phyloP scores from a whole-genome alignment of 2,113 vertebrate species.

The Nesoenas mayeri region DNA sequence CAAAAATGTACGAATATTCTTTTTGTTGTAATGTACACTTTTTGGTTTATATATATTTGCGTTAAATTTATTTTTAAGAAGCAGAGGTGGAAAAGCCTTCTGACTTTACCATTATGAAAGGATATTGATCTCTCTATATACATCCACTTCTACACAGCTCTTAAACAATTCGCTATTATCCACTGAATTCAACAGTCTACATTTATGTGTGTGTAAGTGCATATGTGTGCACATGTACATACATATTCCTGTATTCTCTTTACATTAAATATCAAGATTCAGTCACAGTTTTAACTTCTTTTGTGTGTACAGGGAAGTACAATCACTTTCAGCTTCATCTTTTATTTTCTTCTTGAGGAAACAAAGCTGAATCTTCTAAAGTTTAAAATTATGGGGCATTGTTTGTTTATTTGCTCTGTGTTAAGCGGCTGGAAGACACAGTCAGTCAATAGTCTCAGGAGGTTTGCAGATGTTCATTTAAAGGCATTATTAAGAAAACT shows the following conservation, averaged over 20 bases:
- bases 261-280: not conserved
- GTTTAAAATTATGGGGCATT: not conserved
- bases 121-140: not conserved
- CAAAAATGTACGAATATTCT: not conserved
- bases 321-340: not conserved
- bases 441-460: not conserved
- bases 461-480: conserved; percentile 54
- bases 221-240: not conserved
- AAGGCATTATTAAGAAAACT: conserved; percentile 16
- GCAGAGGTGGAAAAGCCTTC: not conserved
- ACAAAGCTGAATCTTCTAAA: not conserved
- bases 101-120: not conserved
- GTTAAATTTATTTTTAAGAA: not conserved
- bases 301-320: not conserved
- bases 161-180: not conserved
- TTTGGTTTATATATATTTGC: not conserved
- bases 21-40: not conserved
- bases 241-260: not conserved
- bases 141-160: not conserved
- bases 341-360: not conserved
- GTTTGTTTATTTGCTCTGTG: conserved; percentile 1
- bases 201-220: not conserved
- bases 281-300: not conserved
- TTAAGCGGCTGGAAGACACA: not conserved
- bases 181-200: not conserved